Evolutionary conservation across 1,140 invertebrate species (phyloP), one percentile per base, ranked within the genome.

Genomic region (Triops cancriformis): DNA sequence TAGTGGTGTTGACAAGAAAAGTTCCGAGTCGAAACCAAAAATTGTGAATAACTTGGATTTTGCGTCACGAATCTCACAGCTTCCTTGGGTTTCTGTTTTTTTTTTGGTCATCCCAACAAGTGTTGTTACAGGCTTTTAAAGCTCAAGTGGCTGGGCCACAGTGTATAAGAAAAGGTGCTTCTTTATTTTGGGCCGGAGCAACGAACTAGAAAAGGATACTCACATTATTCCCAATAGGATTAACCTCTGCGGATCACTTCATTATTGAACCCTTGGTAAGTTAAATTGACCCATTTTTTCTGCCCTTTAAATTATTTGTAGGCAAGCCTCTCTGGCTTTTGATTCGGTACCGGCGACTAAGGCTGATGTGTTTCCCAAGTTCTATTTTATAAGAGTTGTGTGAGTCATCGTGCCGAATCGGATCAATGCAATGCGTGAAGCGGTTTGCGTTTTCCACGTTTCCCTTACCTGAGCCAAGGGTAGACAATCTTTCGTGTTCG

Each of bases 381-480:
- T 37, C 31, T 37, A 37, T 37, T 37, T 37, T 37, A 37, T 37
- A 64, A n/a, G 14, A 64, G 14, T 23, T 64, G 51, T 23, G 23
- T 64, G 51, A 64, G 18, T 64, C 51, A 64, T 23, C 18, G 23
- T 64, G 14, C 7, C 51, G 23, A 23, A 14, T 64, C 51, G 51
- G 51, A 64, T 64, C 51, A 23, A 64, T 64, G 51, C n/a, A 64
- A n/a, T 64, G 18, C 51, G 51, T 64, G 18, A n/a, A 64, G 51
- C 51, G 51, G 51, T 64, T 64, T 64, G 51, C 51, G 51, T 64
- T 64, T 45, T 64, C 51, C 51, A 18, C 51, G 51, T n/a, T 18
- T 64, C 23, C 9, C 18, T 64, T 64, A 64, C 51, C 51, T 64
- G 51, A 64, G 51, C 23, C n/a, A 64, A 64, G 23, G 45, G 23